phyloP scores from a whole-genome alignment of 2,888 invertebrate genomes.

The Ephialtes manifestator region DNA sequence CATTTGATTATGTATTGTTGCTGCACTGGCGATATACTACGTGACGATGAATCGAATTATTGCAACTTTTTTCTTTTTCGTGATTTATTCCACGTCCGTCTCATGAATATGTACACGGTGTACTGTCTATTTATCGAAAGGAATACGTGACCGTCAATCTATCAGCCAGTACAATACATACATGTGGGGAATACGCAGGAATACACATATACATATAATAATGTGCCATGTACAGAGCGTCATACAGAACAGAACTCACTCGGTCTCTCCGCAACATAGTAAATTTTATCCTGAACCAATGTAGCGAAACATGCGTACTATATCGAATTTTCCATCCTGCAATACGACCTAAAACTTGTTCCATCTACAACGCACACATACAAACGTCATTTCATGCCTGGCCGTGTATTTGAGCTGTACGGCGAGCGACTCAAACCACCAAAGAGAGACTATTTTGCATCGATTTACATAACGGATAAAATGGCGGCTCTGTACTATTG shows the following conservation, averaged over 20 bases:
- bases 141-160: constrained; percentile 54
- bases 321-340: constrained; percentile 4
- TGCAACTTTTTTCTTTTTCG: constrained; percentile 17
- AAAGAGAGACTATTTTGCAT: constrained; percentile 81
- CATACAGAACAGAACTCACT: constrained; percentile 1
- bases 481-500: constrained; percentile 79
- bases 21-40: background rate
- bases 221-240: constrained; percentile 2
- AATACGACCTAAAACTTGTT: constrained; percentile 23
- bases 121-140: constrained; percentile 46
- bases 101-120: constrained; percentile 21
- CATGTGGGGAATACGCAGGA: background rate
- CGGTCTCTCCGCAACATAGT: background rate
- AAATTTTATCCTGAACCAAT: constrained; percentile 24
- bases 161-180: background rate
- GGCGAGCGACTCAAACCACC: constrained; percentile 45
- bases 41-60: constrained; percentile 50
- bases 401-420: constrained; percentile 51
- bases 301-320: constrained; percentile 19
- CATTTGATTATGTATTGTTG: background rate
- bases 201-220: constrained; percentile 8
- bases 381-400: constrained; percentile 11
- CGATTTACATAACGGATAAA: constrained; percentile 85
- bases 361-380: constrained; percentile 8
- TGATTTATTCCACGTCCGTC: constrained; percentile 52